Base-by-base conservation (phyloP, 2,113 vertebrate genomes). In the Australoheros scitulus region DNA sequence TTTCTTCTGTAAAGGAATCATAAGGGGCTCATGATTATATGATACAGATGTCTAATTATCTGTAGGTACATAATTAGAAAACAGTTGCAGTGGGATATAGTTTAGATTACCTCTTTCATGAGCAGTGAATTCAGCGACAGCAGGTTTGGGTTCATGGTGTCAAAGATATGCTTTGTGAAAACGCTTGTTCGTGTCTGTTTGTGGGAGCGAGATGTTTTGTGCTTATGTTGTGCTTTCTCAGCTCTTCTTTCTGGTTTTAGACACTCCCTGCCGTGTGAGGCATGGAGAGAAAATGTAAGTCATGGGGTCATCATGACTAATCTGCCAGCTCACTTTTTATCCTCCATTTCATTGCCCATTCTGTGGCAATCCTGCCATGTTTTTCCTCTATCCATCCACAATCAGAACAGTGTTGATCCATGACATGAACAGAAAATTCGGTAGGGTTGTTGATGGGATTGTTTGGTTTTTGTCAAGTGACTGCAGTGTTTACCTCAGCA, bases 251-350 rank as follows among this genome's bases (percentile, higher is more conserved):
- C 80, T 83, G 47, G 38, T 29, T 87, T 79, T 65, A 68, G 83
- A 88, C 88, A 80, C 87, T 76, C 80, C 74, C 82, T 76, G 13
- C 75, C 85, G 84, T 80, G 84, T 90, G 87, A 91, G 83, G 80
- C 87, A 92, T 83, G 83, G 81, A 80, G 86, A 90, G 84, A 92
- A 89, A 93, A 92, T 90, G 70, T 80, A 91, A 93, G 91, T 92
- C 92, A 93, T 81, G 32, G 84, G 92, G 91, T 91, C 92, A 84
- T 90, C 61, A 20, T 91, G 93, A 92, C 89, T 92, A 92, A 92
- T 88, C 74, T 8, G 14, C 58, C 59, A 24, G 41, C 18, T 61
- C 41, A 70, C 60, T 64, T 9, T 41, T 81, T 50, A 52, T 82
- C 65, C 52, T 57, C 58, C 57, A 79, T 84, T 61, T 78, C 43